A percentile compares a stretch with the other conserved stretches of the same genome.
These are phyloP conservation scores for Blastomussa wellsi DNA, from an alignment of 92 coral and sea anemone species.

Conservation along the genomic window DNA sequence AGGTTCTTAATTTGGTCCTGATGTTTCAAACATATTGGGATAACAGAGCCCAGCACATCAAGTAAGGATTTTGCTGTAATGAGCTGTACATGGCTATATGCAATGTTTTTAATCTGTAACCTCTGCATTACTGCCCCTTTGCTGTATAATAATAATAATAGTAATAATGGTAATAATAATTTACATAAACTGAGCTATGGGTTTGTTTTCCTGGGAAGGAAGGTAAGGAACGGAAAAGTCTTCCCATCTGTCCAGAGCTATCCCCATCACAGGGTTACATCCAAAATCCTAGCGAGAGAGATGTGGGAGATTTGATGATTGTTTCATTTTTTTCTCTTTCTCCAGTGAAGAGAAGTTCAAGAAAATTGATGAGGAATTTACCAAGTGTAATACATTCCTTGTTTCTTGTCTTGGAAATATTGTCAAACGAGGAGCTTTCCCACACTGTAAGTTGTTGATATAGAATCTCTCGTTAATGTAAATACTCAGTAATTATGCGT, in stretches of 20 bases:
- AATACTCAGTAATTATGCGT: not conserved
- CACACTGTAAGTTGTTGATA: constrained; percentile 77
- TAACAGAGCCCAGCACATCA: constrained; percentile 52
- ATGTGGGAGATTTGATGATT: not conserved
- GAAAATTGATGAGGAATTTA: constrained; percentile 82
- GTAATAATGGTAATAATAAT: no score
- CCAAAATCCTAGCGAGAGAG: no score
- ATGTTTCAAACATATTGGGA: constrained; percentile 87
- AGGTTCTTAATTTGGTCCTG: constrained; percentile 83
- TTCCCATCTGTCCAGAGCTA: no score
- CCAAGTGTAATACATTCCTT: constrained; percentile 90
- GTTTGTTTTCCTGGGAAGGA: no score
- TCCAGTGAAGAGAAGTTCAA: constrained; percentile 66
- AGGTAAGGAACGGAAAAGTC: no score
- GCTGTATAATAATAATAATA: no score
- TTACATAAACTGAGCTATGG: no score
- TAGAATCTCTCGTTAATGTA: not conserved
- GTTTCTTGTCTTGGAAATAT: constrained; percentile 82
- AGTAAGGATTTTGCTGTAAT: constrained; percentile 37
- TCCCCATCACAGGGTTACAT: no score
- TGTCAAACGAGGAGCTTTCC: constrained; percentile 88
- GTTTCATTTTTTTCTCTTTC: not conserved
- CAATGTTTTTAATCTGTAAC: no score
- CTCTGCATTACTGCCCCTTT: no score
- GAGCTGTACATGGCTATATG: no score